Conservation (phyloP, 2,113 vertebrate genomes). For the Rutilus rutilus region DNA sequence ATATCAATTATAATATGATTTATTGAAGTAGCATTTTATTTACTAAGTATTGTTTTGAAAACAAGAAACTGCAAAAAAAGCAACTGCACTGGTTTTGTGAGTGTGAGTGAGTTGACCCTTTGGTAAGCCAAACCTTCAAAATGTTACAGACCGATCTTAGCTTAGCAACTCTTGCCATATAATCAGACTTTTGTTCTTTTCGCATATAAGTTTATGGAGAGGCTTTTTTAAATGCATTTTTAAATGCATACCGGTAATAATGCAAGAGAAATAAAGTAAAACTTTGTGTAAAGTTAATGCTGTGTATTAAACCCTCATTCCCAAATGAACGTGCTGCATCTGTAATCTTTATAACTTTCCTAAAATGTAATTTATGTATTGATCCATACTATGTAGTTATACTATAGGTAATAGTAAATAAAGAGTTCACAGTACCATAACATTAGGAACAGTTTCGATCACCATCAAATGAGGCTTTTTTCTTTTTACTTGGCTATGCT, state of each 20-base stretch:
- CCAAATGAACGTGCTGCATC: not conserved
- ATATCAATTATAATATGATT: not conserved
- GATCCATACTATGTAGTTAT: not conserved
- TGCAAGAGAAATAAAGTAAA: not conserved
- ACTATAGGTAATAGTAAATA: not conserved
- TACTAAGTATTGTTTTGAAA: not conserved
- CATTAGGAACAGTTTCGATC: not conserved
- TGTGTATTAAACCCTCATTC: not conserved
- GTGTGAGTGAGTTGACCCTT: not conserved
- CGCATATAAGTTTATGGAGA: not conserved
- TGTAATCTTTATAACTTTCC: not conserved
- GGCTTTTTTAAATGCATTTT: too few species aligned
- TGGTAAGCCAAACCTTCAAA: not conserved
- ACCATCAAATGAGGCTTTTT: not conserved
- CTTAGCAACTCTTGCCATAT: not conserved
- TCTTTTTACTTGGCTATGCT: not conserved
- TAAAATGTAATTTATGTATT: not conserved
- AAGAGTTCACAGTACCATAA: not conserved
- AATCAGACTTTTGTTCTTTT: constrained; percentile 7
- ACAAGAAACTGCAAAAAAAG: constrained; percentile 2
- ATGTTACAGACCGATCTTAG: not conserved
- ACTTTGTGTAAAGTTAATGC: not conserved
- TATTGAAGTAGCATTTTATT: not conserved
- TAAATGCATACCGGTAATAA: not conserved
- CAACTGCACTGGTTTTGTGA: not conserved